Evolutionary conservation across 2,113 vertebrate species (phyloP), one percentile per base, ranked within the genome.

Genomic region (Cochlearius cochlearius): DNA sequence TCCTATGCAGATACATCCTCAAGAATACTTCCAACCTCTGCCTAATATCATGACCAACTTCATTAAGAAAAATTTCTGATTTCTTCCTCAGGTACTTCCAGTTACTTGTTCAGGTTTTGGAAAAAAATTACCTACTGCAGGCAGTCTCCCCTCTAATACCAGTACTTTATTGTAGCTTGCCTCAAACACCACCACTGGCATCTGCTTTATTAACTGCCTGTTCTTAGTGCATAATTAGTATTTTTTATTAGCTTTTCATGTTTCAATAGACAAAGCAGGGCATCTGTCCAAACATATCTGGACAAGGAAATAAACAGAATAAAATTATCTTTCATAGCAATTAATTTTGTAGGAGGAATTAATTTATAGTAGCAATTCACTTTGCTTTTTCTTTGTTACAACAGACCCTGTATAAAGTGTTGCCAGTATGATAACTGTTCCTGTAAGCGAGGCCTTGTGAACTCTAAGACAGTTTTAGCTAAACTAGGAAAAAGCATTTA

Each of bases 221-320:
- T 36, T 81, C 88, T 79, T 87, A 56, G 62, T 75, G 39, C 53
- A 68, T 85, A 88, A 95, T 87, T 80, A 94, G 53, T 89, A 68
- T 50, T 78, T 93, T 84, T 88, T 69, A 92, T 81, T 90, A 94
- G 64, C 64, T 89, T 95, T 94, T 75, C 36, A n/a, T 81, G 60
- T 88, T 92, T 78, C 56, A 87, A 25, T 27, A 60, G 79, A 56
- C 60, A 92, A 88, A 94, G 56, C 39, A 91, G 60, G 88, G 83
- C 86, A 95, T 89, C 92, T 92, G 56, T 93, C 88, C 95, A 91
- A 84, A 85, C 32, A 41, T 68, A 88, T 60, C 49, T 89, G 43
- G 83, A 74, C 56, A 87, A 71, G 47, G 69, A 86, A 91, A 92
- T 71, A 92, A 91, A 75, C 0, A 0, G 91, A 92, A 89, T 72